phyloP scores from a whole-genome alignment of 1,140 invertebrate genomes.

The Cydia amplana region DNA sequence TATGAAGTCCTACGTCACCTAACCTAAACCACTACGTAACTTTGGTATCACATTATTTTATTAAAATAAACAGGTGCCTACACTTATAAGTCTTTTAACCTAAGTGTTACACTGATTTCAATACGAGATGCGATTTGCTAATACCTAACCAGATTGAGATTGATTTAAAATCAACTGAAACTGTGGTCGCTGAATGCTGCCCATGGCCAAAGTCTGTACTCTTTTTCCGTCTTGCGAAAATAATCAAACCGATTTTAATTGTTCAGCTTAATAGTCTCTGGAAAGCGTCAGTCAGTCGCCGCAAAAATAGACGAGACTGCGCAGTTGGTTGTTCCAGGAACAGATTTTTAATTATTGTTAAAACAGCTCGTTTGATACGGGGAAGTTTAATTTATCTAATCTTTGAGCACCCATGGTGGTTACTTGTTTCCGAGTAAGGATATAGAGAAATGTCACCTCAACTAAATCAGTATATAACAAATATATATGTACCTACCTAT shows the following conservation, averaged over 20 bases:
- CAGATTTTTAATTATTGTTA: constrained; percentile 20
- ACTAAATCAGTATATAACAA: too few species aligned
- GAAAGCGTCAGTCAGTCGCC: constrained; percentile 47
- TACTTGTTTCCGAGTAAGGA: too few species aligned
- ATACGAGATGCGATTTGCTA: too few species aligned
- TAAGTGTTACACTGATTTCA: too few species aligned
- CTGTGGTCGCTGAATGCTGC: background rate
- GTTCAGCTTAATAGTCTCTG: constrained; percentile 43
- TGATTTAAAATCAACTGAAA: background rate
- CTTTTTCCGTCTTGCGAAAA: constrained; percentile 54
- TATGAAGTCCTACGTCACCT: background rate
- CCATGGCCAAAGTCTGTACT: background rate
- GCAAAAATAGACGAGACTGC: constrained; percentile 46
- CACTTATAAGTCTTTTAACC: too few species aligned
- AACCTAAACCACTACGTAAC: background rate
- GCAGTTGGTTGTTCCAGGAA: constrained; percentile 34
- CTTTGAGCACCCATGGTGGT: background rate
- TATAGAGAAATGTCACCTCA: too few species aligned
- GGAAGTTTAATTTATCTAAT: background rate
- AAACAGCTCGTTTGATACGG: background rate
- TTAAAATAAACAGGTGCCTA: too few species aligned
- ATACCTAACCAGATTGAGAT: background rate
- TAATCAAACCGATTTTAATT: constrained; percentile 53
- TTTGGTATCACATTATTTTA: too few species aligned
- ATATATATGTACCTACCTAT: too few species aligned